Evolutionary conservation across 2,888 invertebrate genomes (phyloP), one percentile per base, ranked within the genome.

Genomic region (Cheilosia vernalis): DNA sequence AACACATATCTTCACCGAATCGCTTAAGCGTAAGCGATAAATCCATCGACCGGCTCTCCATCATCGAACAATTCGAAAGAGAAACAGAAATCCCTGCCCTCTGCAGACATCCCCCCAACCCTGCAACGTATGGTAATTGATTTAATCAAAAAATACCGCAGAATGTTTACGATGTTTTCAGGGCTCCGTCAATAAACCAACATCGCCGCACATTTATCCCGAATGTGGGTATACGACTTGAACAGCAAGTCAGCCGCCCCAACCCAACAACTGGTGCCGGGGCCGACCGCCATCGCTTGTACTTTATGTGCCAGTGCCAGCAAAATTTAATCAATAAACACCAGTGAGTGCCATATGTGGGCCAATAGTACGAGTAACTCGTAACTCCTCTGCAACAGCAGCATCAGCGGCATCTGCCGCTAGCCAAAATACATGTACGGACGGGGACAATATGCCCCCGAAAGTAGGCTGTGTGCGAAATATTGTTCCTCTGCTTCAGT

Each of bases 321-420:
- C 60, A 85, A 85, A 85, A 81, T 85, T 85, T 85, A 85, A 85
- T 85, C 85, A 85, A 85, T 85, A 85, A 81, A 85, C 85, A 81
- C 80, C 80, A 80, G 66, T 72, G 81, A 37, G 37, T 72, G 81
- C 72, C 85, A 85, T 80, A 81, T 85, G 85, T 85, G 80, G 85
- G 80, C 76, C 85, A 85, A 81, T 76, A 76, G 47, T 9, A 30
- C 30, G 30, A 30, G 30, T 72, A 76, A 21, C 21, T 21, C 21
- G 21, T 72, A 80, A 30, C 55, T 51, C 44, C 67, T 63, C 51
- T 17, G 73, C 78, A 64, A 67, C 58, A 66, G 42, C 47, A 67
- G 66, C 58, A 64, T 19, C 47, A 10, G 37, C 15, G 24, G 17
- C 40, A 17, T 27, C 24, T 7, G 60, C 42, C 9, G 7, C 33